Percentiles rank a stretch among this genome's conserved stretches.
These are phyloP conservation scores for Perca flavescens DNA, from an alignment of 2,113 vertebrate genomes.

Conservation along the genomic window DNA sequence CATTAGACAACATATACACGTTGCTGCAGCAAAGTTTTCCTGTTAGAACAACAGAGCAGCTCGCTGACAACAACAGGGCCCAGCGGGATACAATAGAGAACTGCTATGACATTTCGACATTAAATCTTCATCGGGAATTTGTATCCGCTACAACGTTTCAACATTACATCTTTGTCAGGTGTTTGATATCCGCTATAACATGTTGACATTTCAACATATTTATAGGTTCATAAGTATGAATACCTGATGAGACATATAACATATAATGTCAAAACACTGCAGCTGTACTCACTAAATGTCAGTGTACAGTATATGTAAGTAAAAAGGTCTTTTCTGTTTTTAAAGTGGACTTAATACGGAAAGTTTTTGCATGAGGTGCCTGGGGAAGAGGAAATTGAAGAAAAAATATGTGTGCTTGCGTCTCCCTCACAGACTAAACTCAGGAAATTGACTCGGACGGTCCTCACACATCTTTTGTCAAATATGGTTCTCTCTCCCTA, in stretches of 20 bases:
- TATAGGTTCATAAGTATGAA: too few species aligned
- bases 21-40: too few species aligned
- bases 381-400: constrained; percentile 13
- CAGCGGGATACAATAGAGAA: too few species aligned
- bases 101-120: background rate
- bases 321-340: background rate
- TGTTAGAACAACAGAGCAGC: too few species aligned
- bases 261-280: too few species aligned
- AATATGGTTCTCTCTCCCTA: background rate
- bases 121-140: background rate
- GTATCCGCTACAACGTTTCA: background rate
- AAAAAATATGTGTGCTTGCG: background rate
- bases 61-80: too few species aligned
- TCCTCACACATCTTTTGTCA: constrained; percentile 43
- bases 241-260: too few species aligned
- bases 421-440: constrained; percentile 7
- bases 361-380: background rate
- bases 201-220: background rate
- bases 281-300: too few species aligned
- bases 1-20: too few species aligned
- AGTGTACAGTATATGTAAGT: background rate
- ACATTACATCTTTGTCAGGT: background rate
- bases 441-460: constrained; percentile 14
- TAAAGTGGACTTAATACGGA: background rate
- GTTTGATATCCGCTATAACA: background rate